Percentiles rank a stretch among this genome's conserved stretches.
These are phyloP conservation scores for Agonopterix subpropinquella DNA, from an alignment of 2,888 invertebrate genomes.

Conservation along the genomic window DNA sequence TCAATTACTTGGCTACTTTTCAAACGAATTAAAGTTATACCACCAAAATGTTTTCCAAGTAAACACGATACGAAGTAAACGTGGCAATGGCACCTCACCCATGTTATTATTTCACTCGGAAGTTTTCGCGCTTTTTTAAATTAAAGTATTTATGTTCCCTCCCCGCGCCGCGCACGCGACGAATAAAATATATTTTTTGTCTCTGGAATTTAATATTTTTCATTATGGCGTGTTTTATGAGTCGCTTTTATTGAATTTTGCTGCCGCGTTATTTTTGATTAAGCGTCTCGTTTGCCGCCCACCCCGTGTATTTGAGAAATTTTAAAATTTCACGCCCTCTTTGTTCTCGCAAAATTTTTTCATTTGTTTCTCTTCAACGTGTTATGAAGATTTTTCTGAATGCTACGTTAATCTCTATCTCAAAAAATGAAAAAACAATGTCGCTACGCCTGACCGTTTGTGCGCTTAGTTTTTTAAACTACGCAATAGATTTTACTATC, in stretches of 20 bases:
- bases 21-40: too few species aligned
- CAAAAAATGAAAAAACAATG: too few species aligned
- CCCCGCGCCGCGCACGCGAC: constrained; percentile 24
- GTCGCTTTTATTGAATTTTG: constrained; percentile 60
- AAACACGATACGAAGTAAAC: not conserved
- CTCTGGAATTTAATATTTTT: constrained; percentile 67
- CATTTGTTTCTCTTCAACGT: constrained; percentile 6
- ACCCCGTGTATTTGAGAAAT: constrained; percentile 26
- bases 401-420: not conserved
- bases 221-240: constrained; percentile 62
- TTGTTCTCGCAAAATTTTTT: constrained; percentile 14
- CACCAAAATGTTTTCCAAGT: not conserved
- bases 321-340: constrained; percentile 37
- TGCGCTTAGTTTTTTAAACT: not conserved
- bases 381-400: constrained; percentile 1
- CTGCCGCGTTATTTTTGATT: constrained; percentile 59
- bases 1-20: too few species aligned
- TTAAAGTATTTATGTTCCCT: constrained; percentile 51
- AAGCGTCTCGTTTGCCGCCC: constrained; percentile 26
- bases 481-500: too few species aligned
- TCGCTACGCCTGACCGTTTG: not conserved
- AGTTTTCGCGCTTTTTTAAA: constrained; percentile 35
- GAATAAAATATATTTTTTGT: constrained; percentile 53
- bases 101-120: constrained; percentile 7
- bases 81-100: not conserved